phyloP scores from a whole-genome alignment of 2,113 vertebrate species.

The Chlorocebus sabaeus region DNA sequence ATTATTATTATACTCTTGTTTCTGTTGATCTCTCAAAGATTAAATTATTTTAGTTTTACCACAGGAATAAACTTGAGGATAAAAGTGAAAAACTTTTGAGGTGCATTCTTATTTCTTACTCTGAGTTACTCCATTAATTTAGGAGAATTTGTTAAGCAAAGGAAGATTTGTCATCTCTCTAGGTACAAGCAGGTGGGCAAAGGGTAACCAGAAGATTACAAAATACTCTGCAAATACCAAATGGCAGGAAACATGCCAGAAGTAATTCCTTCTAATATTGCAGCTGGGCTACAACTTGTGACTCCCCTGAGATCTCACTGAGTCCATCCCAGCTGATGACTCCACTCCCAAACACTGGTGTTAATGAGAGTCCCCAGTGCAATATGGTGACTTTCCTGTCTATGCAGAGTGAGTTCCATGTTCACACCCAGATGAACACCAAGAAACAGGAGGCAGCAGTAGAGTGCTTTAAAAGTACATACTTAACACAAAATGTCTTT shows the following conservation, averaged over 20 bases:
- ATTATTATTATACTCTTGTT: neutral
- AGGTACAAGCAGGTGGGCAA: neutral
- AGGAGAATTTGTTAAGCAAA: neutral
- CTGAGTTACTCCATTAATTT: neutral
- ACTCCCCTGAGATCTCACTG: neutral
- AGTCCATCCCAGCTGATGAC: neutral
- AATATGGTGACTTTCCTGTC: neutral
- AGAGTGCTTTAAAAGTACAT: neutral
- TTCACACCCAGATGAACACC: neutral
- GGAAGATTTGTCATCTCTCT: neutral
- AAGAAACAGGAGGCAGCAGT: neutral
- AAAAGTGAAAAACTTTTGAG: neutral
- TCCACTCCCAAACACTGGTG: neutral
- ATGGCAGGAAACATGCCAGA: neutral
- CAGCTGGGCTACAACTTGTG: neutral
- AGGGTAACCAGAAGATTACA: neutral
- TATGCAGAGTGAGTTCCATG: too few relatives aligned
- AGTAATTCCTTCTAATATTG: neutral
- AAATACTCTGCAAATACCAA: neutral
- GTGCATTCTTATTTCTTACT: neutral
- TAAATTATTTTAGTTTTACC: neutral
- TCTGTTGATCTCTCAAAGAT: neutral
- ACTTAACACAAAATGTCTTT: neutral
- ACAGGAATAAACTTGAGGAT: neutral
- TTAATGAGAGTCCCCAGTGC: neutral